A percentile compares a stretch with the other conserved stretches of the same genome.
Conservation (phyloP, 2,113 vertebrate genomes). For the Bujurquina vittata region DNA sequence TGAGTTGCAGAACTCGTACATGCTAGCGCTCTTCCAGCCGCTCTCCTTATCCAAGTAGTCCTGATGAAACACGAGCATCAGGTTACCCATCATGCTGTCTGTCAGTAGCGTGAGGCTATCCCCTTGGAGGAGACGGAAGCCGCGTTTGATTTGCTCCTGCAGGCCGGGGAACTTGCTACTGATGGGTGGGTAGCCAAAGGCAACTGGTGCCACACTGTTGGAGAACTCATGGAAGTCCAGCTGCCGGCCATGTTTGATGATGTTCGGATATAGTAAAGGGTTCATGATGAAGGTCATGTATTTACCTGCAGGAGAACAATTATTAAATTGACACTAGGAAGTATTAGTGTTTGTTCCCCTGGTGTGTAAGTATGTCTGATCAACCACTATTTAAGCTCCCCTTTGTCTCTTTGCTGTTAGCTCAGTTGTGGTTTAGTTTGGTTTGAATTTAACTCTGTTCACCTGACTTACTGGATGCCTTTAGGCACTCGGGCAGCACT, state of each 20-base stretch:
- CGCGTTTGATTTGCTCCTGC: slow-evolving; percentile 46
- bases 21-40: slow-evolving; percentile 74
- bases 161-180: slow-evolving; percentile 48
- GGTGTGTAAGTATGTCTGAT: no score
- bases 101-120: slow-evolving; percentile 80
- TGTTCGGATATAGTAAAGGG: slow-evolving; percentile 81
- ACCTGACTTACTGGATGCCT: no score
- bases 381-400: no score
- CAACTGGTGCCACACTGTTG: slow-evolving; percentile 62
- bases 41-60: slow-evolving; percentile 68
- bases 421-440: no score
- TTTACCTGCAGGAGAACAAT: slow-evolving; percentile 80
- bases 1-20: slow-evolving; percentile 86
- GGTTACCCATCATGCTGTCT: slow-evolving; percentile 84
- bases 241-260: slow-evolving; percentile 87
- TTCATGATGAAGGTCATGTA: slow-evolving; percentile 95
- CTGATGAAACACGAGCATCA: slow-evolving; percentile 83
- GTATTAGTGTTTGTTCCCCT: no score
- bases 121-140: slow-evolving; percentile 77
- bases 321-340: no score
- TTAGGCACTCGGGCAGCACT: no score
- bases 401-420: no score
- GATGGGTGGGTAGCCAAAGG: slow-evolving; percentile 67
- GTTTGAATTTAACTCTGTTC: no score
- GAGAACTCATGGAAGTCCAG: slow-evolving; percentile 86